Conservation (phyloP, 23 tunicate species). For the Aplidium turbinatum region DNA sequence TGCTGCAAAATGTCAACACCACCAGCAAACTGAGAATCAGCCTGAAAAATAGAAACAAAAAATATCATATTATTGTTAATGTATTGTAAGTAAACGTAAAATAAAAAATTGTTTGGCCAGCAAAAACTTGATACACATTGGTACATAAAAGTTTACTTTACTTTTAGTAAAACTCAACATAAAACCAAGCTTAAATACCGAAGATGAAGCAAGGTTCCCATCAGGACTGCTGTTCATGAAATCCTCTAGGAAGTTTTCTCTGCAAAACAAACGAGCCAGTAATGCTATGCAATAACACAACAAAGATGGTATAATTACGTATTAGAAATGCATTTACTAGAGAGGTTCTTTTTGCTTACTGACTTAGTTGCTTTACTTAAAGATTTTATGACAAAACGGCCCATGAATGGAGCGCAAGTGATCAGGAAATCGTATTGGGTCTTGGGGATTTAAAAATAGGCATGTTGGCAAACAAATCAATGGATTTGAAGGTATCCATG, state of each 20-base stretch:
- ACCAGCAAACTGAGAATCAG: not conserved
- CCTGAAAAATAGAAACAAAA: not conserved
- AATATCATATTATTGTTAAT: not conserved
- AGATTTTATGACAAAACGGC: not conserved
- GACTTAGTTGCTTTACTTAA: not conserved
- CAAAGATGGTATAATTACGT: not conserved
- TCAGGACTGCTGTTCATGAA: not conserved
- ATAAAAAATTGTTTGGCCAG: not conserved
- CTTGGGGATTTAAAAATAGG: no score
- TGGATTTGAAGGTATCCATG: no score
- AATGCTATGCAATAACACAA: not conserved
- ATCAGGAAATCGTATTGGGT: no score
- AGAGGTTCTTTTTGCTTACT: not conserved
- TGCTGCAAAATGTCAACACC: slow-evolving; percentile 74
- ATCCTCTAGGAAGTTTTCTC: slow-evolving; percentile 10
- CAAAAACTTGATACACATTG: no score
- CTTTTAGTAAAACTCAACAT: no score
- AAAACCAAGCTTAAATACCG: no score
- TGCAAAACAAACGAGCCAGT: not conserved
- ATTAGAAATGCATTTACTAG: not conserved
- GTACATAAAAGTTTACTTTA: no score
- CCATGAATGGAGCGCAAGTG: not conserved
- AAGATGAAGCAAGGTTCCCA: not conserved
- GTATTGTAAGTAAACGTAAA: not conserved
- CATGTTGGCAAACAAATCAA: no score